Evolutionary conservation across 2,888 invertebrate species (phyloP).

Genomic region (Nomada hirtipes): DNA sequence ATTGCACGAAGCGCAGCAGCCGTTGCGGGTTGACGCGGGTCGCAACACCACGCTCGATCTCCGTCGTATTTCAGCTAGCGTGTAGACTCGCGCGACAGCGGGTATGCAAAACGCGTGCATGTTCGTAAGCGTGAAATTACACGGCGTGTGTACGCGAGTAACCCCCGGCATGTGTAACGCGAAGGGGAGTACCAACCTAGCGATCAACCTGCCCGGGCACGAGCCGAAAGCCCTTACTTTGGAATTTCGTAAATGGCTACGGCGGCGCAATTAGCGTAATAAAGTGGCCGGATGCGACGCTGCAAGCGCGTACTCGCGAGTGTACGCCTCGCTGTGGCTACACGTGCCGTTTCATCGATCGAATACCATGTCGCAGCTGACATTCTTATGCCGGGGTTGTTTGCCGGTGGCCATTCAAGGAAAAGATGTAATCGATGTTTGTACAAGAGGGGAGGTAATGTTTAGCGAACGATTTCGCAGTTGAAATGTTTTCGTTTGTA

Average conservation of each 20-base stretch:
- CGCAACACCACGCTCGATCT: constrained; percentile 61
- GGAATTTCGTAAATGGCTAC: constrained; percentile 62
- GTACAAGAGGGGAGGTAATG: too few relatives aligned
- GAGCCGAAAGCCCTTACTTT: constrained; percentile 63
- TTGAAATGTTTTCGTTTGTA: too few relatives aligned
- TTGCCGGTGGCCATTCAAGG: too few relatives aligned
- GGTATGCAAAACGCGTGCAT: constrained; percentile 75
- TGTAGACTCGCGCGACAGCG: constrained; percentile 68
- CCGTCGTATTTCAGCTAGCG: constrained; percentile 73
- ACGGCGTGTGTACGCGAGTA: constrained; percentile 62
- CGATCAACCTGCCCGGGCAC: constrained; percentile 48
- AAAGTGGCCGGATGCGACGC: constrained; percentile 55
- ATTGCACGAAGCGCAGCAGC: constrained; percentile 35
- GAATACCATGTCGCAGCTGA: background rate
- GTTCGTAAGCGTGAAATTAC: constrained; percentile 77
- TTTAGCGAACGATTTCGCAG: too few relatives aligned
- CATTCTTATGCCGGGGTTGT: background rate
- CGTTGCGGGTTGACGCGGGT: constrained; percentile 59
- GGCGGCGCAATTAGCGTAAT: constrained; percentile 66
- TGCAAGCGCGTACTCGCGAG: constrained; percentile 49
- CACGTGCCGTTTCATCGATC: background rate
- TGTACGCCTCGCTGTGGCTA: constrained; percentile 3
- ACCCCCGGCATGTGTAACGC: constrained; percentile 18
- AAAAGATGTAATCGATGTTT: too few relatives aligned
- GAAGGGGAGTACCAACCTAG: background rate